Base-by-base conservation (phyloP, 1,140 invertebrate genomes). In the Parasteatoda tepidariorum region DNA sequence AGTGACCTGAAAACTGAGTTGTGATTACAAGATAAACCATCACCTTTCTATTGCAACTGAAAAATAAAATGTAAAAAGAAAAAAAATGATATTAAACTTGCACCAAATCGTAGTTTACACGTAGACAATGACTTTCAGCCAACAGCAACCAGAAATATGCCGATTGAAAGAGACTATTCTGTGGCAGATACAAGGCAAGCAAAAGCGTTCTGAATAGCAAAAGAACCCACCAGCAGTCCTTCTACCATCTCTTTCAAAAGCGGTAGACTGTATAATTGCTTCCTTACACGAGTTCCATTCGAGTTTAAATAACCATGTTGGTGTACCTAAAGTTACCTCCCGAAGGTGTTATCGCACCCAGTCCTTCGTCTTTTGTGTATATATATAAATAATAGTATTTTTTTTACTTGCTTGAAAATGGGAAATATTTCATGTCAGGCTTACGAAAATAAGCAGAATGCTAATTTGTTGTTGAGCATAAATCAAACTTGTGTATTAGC, bases 241-340 rank as follows among this genome's bases (percentile, higher is more conserved):
- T 81, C 66, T 57, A 31, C 48, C 7, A 33, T 24, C 6, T 11
- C 78, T 68, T 81, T 81, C n/a, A 61, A 61, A 33, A 59, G 30
- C 78, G 70, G 28, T 55, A 9, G 78, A 70, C 31, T 81, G 78
- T 70, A 41, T 81, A 81, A 81, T 81, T 81, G 78, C 55, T 81
- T 81, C 78, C 78, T 81, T 68, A 81, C 31, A 61, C 59, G 31
- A 11, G 13, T n/a, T 30, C 41, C 55, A 68, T 81, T 81, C 78
- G 78, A 61, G 66, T 81, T 70, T 41, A 81, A 81, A 81, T 61
- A 54, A 68, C 33, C 78, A 22, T 81, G 66, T 67, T 22, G 7
- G 41, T 61, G 71, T 61, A 55, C 57, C 26, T 31, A 74, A 74
- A 74, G 57, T 74, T 61, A 74, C 55, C 71, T 24, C 13, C 68